phyloP scores from a whole-genome alignment of 30 jellyfish, hydroid and myxozoan species.

The Hydractinia echinata region DNA sequence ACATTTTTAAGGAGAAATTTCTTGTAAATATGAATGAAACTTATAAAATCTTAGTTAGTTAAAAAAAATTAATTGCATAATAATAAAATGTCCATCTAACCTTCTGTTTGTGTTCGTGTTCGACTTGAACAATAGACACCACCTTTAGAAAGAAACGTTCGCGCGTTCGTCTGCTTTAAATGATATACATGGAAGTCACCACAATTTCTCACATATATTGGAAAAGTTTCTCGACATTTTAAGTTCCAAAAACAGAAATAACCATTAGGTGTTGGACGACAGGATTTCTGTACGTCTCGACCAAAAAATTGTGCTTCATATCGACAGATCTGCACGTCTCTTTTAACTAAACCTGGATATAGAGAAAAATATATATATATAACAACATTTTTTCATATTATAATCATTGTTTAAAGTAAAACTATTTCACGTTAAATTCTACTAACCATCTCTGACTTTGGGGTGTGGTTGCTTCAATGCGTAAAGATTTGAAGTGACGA shows the following conservation, averaged over 20 bases:
- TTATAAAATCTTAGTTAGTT: too few relatives aligned
- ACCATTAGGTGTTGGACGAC: background rate
- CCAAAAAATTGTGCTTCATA: background rate
- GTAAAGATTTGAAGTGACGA: conserved; percentile 6
- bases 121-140: conserved; percentile 2
- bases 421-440: background rate
- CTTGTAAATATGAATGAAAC: too few relatives aligned
- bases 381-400: background rate
- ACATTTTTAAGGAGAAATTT: too few relatives aligned
- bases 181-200: conserved; percentile 3
- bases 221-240: background rate
- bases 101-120: conserved; percentile 4
- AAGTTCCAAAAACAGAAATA: background rate
- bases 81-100: background rate
- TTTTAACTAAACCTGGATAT: background rate
- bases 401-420: background rate
- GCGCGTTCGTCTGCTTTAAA: background rate
- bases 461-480: conserved; percentile 8
- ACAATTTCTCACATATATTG: background rate
- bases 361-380: background rate
- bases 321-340: background rate
- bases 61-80: too few relatives aligned
- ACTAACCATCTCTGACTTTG: conserved; percentile 3
- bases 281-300: background rate
- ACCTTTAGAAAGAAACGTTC: background rate